Evolutionary conservation across 30 jellyfish, hydroid and myxozoan species (phyloP), one percentile per base, ranked within the genome.

Genomic region (Hydractinia symbiolongicarpus): DNA sequence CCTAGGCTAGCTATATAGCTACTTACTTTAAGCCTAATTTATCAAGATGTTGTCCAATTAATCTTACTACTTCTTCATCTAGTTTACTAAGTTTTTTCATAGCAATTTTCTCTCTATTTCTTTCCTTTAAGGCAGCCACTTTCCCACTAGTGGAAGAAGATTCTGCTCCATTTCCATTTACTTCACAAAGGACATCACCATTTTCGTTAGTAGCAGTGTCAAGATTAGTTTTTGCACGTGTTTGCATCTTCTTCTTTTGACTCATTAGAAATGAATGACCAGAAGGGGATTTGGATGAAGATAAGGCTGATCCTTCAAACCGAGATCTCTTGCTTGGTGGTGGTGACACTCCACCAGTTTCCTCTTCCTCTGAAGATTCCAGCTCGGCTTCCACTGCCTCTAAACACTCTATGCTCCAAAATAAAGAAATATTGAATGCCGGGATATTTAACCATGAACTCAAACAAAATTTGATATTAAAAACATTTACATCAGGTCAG

Each of bases 371-470:
- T 84, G 95, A 84, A 61, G 95, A 84, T 85, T 90, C 97, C 95
- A 85, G 95, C 89, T 92, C 95, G 95, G 86, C 95, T 85, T 84
- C 95, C 87, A 85, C 91, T 91, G 95, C 97, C 96, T 88, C 88
- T 84, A 88, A 79, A 79, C 85, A 86, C 96, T 88, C 94, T 53
- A 88, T 64, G 69, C 96, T 88, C 96, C 96, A 88, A 81, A 88
- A 88, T n/a, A 83, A 89, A 79, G 94, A 77, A 82, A 88, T 88
- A 13, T 83, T 83, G 96, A 64, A 7, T 64, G 74, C 74, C 74
- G 4, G 74, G 74, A 64, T 51, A 64, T 64, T 44, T 64, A 64
- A n/a, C 74, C 19, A 64, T n/a, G 19, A 6, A 64, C 19, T n/a
- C 19, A 64, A 44, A 64, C 16, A 64, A 64, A 64, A 1, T 64